Evolutionary conservation across 1,140 invertebrate genomes (phyloP), one percentile per base, ranked within the genome.

Genomic region (Lepidurus arcticus): DNA sequence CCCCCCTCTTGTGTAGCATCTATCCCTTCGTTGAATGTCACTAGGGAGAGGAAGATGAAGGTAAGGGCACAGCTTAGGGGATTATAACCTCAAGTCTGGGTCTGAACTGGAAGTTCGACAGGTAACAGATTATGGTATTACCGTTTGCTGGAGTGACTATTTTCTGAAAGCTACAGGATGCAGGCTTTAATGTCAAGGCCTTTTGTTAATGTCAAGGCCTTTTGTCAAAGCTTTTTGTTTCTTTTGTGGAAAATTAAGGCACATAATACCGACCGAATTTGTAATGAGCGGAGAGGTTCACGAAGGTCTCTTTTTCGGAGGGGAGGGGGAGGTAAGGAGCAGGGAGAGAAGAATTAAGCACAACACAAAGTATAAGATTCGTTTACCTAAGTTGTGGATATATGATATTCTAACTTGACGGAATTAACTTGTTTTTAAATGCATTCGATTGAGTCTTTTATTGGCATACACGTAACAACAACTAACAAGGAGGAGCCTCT

Each of bases 171-270:
- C 9, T 65, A 13, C 53, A 65, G 53, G 53, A 65, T 65, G 53
- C 21, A 65, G 21, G 53, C 53, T 65, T 65, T 65, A 65, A 65
- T 65, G 16, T 65, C 53, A 65, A 21, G 53, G 53, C n/a, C n/a
- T n/a, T n/a, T n/a, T n/a, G n/a, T n/a, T n/a, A n/a, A n/a, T n/a
- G n/a, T n/a, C n/a, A n/a, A n/a, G n/a, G n/a, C n/a, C n/a, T n/a
- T n/a, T n/a, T n/a, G n/a, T n/a, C n/a, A n/a, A n/a, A n/a, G n/a
- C n/a, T n/a, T n/a, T 24, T 13, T 65, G 16, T 65, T 65, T 16
- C 53, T 7, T 9, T 16, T 65, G 53, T 9, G 53, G 53, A 16
- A 21, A 11, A 21, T 21, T n/a, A 65, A 65, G 53, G 21, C 53
- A 47, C 45, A 65, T n/a, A 65, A 16, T 21, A 16, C 6, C 45